Conservation (phyloP, 1,140 invertebrate genomes). For the Eupeodes corollae region DNA sequence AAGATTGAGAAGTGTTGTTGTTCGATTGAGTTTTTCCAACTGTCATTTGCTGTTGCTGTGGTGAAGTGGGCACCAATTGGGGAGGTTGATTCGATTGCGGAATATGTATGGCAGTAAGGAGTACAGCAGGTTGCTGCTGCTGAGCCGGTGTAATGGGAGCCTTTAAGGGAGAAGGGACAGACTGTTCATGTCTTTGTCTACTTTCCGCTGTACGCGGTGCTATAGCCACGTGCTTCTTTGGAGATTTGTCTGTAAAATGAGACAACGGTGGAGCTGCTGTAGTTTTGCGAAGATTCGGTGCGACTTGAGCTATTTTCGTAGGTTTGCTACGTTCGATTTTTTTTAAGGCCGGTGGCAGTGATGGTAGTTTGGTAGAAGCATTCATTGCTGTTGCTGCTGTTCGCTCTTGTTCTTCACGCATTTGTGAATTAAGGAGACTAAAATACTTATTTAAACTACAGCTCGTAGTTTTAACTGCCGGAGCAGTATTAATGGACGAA, state of each 20-base stretch:
- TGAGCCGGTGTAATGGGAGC: not conserved
- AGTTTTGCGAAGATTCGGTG: conserved; percentile 33
- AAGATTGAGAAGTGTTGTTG: not conserved
- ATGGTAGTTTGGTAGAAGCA: conserved; percentile 18
- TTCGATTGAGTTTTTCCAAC: not conserved
- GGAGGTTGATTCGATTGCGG: conserved; percentile 15
- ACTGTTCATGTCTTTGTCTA: conserved; percentile 27
- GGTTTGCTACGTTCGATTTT: conserved; percentile 35
- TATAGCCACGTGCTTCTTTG: conserved; percentile 36
- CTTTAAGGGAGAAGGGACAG: not conserved
- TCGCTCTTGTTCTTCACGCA: not conserved
- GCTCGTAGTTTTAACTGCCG: too few relatives aligned
- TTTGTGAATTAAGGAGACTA: too few relatives aligned
- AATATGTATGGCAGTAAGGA: conserved; percentile 42
- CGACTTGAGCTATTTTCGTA: conserved; percentile 34
- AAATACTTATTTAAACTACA: too few relatives aligned
- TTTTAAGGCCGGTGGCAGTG: conserved; percentile 18
- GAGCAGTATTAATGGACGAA: too few relatives aligned
- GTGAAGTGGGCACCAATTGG: conserved; percentile 4
- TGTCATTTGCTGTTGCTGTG: not conserved
- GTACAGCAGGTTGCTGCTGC: conserved; percentile 33
- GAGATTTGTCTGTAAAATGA: conserved; percentile 22
- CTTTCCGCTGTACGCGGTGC: conserved; percentile 33
- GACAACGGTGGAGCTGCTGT: not conserved
- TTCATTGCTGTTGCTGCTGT: not conserved